Base-by-base conservation (phyloP, 1,140 invertebrate genomes). In the Holotrichia oblita region DNA sequence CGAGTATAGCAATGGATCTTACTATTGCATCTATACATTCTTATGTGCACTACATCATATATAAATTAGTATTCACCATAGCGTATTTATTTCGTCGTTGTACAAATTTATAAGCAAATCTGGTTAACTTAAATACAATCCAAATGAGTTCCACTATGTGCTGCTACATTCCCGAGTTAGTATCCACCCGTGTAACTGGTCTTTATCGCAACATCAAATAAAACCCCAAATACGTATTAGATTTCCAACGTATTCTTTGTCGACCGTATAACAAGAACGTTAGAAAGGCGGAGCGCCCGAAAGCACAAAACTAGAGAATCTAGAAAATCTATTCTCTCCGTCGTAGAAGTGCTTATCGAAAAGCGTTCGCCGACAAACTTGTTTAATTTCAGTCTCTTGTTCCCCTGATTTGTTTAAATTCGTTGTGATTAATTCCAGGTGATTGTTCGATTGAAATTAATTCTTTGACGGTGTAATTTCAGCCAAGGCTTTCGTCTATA, bases 371-470 rank as follows among this genome's bases (percentile, higher is more conserved):
- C 61, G 12, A 44, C 79, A 73, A 80, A 80, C 80, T 79, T 79
- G 76, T 79, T 80, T 77, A 80, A 81, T 81, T 79, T 77, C 17
- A 20, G 27, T 61, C 75, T 76, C 59, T 81, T 81, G 78, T 79
- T 79, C 77, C 74, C 61, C 77, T 79, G 81, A 81, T 81, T 80
- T 81, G 81, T 80, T 79, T 80, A 80, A 81, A 80, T 81, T 79
- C 79, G 69, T 48, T 61, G 48, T 78, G 81, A 82, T 82, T 82
- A 82, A 82, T 82, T 81, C 79, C 77, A 77, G 79, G 79, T 80
- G 79, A 81, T 80, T 81, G 81, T 81, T 80, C 79, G 81, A 79
- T 80, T 77, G 64, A 80, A 81, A 81, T 77, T 77, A 78, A 81
- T 81, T 80, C 79, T 79, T 81, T 79, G 77, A 79, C 74, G 79